Evolutionary conservation across 2,797 vertebrate species (phyloP).

Genomic region (Hoplostethus mediterraneus): DNA sequence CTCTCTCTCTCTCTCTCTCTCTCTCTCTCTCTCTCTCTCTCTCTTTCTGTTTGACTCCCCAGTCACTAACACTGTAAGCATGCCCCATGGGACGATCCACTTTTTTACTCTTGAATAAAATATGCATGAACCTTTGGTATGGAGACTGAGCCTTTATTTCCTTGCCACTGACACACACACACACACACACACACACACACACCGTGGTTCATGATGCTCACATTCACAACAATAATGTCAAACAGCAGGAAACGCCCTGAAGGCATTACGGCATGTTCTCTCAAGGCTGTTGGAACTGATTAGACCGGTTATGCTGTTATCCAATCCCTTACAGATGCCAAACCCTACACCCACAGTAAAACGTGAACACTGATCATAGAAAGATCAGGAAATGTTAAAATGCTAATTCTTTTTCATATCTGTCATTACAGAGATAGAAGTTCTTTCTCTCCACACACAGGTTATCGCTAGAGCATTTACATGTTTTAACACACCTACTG

Average conservation of each 20-base stretch:
- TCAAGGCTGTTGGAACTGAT: not conserved
- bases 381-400: no score
- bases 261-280: not conserved
- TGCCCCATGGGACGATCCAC: constrained; percentile 89
- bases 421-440: no score
- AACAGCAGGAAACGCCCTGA: not conserved
- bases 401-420: no score
- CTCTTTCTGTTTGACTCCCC: constrained; percentile 79
- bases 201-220: not conserved
- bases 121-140: constrained; percentile 89
- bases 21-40: constrained; percentile 58
- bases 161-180: not conserved
- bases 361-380: no score
- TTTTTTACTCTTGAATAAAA: constrained; percentile 94
- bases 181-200: not conserved
- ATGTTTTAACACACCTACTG: no score
- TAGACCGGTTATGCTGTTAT: not conserved
- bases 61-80: constrained; percentile 88
- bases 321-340: not conserved
- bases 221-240: no score
- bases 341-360: no score
- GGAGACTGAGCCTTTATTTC: constrained; percentile 63
- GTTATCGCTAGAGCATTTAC: no score
- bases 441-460: no score
- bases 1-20: constrained; percentile 37